These are phyloP conservation scores for Pterobdella sp. DNA, from an alignment of 2,888 invertebrate genomes.

Conservation along the genomic window DNA sequence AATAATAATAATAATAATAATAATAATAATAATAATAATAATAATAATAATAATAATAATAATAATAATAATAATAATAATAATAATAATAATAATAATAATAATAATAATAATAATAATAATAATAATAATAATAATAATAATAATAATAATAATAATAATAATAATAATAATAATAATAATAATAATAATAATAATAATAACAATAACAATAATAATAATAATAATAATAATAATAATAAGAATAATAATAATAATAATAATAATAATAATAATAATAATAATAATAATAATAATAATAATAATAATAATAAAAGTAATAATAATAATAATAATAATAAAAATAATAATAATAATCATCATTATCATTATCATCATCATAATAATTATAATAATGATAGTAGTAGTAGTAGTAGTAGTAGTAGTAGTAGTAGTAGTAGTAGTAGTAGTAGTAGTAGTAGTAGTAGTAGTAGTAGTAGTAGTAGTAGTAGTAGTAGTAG, in stretches of 20 bases:
- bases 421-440: neutral
- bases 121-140: conserved; percentile 8
- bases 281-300: neutral
- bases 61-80: conserved; percentile 13
- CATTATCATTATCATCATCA: neutral
- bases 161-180: conserved; percentile 7
- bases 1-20: conserved; percentile 1
- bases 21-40: conserved; percentile 1
- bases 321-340: neutral
- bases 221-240: conserved; percentile 17
- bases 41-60: neutral
- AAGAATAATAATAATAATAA: conserved; percentile 13
- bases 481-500: neutral
- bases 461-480: neutral
- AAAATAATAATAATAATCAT: neutral
- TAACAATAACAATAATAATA: neutral
- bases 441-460: neutral
- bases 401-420: neutral
- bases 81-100: conserved; percentile 12
- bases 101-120: neutral
- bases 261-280: neutral
- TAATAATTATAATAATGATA: neutral
- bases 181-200: conserved; percentile 3
- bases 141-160: neutral
- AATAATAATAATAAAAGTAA: conserved; percentile 7